Evolutionary conservation across 2,888 invertebrate species (phyloP).

Genomic region (Phortica magna): DNA sequence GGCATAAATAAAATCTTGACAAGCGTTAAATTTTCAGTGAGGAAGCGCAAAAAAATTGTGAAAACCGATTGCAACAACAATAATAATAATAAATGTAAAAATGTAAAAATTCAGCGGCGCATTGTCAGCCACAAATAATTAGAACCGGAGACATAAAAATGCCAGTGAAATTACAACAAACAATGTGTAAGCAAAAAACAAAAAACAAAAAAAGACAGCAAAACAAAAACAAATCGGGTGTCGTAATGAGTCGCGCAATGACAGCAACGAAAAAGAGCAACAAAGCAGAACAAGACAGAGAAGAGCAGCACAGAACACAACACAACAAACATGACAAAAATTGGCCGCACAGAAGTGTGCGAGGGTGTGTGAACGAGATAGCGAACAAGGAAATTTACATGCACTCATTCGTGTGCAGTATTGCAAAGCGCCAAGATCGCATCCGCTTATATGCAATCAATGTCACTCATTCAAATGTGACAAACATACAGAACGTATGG

Average conservation of each 20-base stretch:
- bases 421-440: not conserved
- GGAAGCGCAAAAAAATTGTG: not conserved
- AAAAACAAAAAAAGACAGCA: not conserved
- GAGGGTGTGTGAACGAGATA: not conserved
- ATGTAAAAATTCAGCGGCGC: conserved; percentile 62
- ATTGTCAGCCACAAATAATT: conserved; percentile 63
- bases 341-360: not conserved
- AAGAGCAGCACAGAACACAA: not conserved
- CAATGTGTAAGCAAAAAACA: not conserved
- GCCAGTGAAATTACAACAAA: conserved; percentile 5
- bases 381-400: conserved; percentile 2
- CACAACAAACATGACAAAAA: conserved; percentile 1
- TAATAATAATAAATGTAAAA: conserved; percentile 48
- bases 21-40: not conserved
- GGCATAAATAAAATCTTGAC: not conserved
- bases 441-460: not conserved
- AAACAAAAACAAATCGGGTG: conserved; percentile 20
- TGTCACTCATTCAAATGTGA: not conserved
- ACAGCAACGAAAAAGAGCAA: not conserved
- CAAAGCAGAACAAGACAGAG: not conserved
- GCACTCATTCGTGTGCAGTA: no score
- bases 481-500: not conserved
- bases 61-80: not conserved
- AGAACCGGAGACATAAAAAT: conserved; percentile 67
- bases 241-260: not conserved